Conservation (phyloP, 2,888 invertebrate genomes). For the Octonoba sinensis region DNA sequence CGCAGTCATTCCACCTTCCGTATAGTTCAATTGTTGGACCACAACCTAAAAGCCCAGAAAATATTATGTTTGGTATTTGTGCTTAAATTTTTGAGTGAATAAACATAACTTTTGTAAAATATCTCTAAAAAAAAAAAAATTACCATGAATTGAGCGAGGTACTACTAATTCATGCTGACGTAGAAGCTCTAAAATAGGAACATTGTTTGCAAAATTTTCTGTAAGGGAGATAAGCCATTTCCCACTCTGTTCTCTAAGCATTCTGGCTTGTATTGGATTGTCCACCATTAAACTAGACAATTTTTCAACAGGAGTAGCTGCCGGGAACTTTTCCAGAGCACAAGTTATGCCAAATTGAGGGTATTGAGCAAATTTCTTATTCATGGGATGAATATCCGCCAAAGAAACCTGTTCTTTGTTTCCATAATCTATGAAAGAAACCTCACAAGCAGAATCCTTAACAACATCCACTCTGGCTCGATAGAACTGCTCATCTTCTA, state of each 20-base stretch:
- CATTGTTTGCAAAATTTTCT: constrained; percentile 44
- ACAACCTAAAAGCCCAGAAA: too few relatives aligned
- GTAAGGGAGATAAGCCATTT: constrained; percentile 37
- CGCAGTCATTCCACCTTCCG: too few relatives aligned
- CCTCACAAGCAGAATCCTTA: constrained; percentile 29
- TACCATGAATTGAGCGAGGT: constrained; percentile 55
- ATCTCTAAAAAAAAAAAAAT: too few relatives aligned
- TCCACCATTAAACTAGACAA: constrained; percentile 40
- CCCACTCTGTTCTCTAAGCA: constrained; percentile 29
- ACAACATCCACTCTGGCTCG: constrained; percentile 66
- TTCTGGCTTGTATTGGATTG: constrained; percentile 39
- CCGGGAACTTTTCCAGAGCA: constrained; percentile 50
- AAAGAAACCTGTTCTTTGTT: constrained; percentile 68
- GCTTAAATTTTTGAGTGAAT: too few relatives aligned
- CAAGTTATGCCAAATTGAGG: constrained; percentile 68
- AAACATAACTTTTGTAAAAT: too few relatives aligned
- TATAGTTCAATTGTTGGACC: too few relatives aligned
- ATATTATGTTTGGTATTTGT: too few relatives aligned
- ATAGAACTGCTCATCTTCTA: constrained; percentile 69
- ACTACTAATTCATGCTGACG: constrained; percentile 37
- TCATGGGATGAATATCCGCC: constrained; percentile 66
- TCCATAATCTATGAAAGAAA: constrained; percentile 70
- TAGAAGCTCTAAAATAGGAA: constrained; percentile 33
- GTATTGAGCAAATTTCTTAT: constrained; percentile 66
- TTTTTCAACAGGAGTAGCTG: constrained; percentile 35